phyloP scores from a whole-genome alignment of 2,888 invertebrate genomes.

The Cryptophagus acutangulus region DNA sequence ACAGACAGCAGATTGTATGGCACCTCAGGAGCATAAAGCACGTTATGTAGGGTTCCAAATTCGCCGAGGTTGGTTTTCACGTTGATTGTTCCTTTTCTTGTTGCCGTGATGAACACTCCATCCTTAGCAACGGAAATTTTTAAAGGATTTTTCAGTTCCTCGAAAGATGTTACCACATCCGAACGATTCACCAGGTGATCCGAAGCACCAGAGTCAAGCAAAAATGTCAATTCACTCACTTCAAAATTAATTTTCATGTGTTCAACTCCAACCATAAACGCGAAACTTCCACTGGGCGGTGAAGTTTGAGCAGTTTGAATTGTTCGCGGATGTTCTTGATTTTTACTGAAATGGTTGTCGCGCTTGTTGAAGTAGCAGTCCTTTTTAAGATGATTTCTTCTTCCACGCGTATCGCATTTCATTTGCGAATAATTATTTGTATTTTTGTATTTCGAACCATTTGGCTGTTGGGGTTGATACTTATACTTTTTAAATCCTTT shows the following conservation, averaged over 20 bases:
- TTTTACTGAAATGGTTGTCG: slow-evolving; percentile 14
- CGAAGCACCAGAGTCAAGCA: slow-evolving; percentile 23
- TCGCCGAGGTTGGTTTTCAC: slow-evolving; percentile 31
- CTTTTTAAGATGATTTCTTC: slow-evolving; percentile 33
- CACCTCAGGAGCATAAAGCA: slow-evolving; percentile 35
- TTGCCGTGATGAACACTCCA: slow-evolving; percentile 9
- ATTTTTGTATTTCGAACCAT: slow-evolving; percentile 4
- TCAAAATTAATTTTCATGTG: no score
- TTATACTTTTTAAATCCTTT: slow-evolving; percentile 2
- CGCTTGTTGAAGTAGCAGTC: slow-evolving; percentile 31
- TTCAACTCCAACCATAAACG: slow-evolving; percentile 1
- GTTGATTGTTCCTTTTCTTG: slow-evolving; percentile 19
- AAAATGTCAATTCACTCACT: slow-evolving; percentile 4
- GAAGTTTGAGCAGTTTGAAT: slow-evolving; percentile 25
- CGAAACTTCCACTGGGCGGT: slow-evolving; percentile 5
- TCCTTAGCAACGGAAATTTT: slow-evolving; percentile 14
- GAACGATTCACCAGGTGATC: slow-evolving; percentile 23
- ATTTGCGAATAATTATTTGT: slow-evolving; percentile 5
- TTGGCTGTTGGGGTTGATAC: not conserved
- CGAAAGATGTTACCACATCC: slow-evolving; percentile 27
- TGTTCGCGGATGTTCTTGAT: slow-evolving; percentile 19
- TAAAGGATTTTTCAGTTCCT: slow-evolving; percentile 16
- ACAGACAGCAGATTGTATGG: slow-evolving; percentile 37
- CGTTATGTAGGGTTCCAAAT: slow-evolving; percentile 21
- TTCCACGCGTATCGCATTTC: slow-evolving; percentile 36